Percentiles rank a stretch among this genome's conserved stretches.
Conservation (phyloP, 2,113 vertebrate species). For the Nasalis larvatus region DNA sequence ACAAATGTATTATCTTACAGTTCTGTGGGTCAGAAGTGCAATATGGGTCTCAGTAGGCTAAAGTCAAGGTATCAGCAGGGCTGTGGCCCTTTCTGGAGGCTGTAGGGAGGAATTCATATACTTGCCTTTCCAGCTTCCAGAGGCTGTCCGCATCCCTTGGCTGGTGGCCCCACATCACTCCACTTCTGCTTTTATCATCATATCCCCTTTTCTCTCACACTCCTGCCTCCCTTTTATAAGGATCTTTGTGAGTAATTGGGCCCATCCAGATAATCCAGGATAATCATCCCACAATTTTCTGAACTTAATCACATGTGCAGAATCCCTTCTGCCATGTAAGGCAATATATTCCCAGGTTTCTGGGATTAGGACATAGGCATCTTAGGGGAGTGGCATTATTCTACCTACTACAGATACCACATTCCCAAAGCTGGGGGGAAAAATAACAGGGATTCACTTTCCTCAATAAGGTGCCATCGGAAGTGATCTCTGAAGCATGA, state of each 20-base stretch:
- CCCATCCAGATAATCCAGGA: neutral
- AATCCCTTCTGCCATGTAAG: neutral
- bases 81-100: neutral
- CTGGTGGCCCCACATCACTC: no score
- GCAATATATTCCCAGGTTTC: neutral
- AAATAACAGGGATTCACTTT: neutral
- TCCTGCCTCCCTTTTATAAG: neutral
- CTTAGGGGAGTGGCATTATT: neutral
- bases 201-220: neutral
- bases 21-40: neutral
- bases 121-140: neutral
- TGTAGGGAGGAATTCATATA: neutral
- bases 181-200: neutral
- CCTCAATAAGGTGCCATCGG: neutral
- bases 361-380: neutral
- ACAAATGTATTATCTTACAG: neutral
- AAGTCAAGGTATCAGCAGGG: neutral
- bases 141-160: neutral
- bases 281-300: neutral
- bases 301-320: neutral
- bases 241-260: neutral
- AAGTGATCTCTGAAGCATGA: neutral
- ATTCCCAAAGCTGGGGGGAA: neutral
- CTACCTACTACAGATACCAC: neutral
- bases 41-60: neutral